Conservation (phyloP, 2,113 vertebrate species). For the Xenopus tropicalis region UCB_Xtro_10.0 CM004445.2:103589501-103590000, state of each 20-base stretch:
- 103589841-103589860: no score
- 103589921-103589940: no score
- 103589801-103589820: background rate
- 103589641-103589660: background rate
- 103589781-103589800: background rate
- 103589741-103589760: conserved; percentile 36
- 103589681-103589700: background rate
- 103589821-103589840: background rate
- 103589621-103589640: conserved; percentile 1
- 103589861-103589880: no score
- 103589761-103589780: conserved; percentile 20
- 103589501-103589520: background rate
- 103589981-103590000: no score
- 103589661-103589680: background rate
- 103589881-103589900: no score
- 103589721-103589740: conserved; percentile 18
- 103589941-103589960: no score
- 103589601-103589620: conserved; percentile 6
- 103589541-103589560: background rate
- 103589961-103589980: no score
- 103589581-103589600: conserved; percentile 3
- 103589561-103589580: background rate
- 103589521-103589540: background rate
- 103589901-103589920: no score
- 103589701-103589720: background rate